Conservation (phyloP, 2,113 vertebrate genomes). For the Genyomyrus donnyi region DNA sequence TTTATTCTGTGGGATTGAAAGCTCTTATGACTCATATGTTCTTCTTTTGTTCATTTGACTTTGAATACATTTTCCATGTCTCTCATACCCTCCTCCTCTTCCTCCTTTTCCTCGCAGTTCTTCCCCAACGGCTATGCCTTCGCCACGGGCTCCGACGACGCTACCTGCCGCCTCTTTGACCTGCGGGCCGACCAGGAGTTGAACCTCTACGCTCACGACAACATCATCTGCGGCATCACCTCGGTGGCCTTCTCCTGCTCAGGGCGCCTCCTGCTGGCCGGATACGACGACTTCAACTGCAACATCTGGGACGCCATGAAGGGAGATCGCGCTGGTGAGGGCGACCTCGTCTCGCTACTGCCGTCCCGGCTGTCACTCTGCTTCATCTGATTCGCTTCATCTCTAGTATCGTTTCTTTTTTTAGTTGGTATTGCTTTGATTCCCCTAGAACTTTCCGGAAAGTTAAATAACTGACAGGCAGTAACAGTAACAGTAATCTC, state of each 20-base stretch:
- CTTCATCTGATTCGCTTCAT: not conserved
- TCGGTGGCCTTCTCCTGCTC: conserved; percentile 84
- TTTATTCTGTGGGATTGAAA: not conserved
- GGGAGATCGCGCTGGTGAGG: conserved; percentile 74
- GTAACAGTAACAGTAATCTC: not conserved
- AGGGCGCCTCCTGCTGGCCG: conserved; percentile 76
- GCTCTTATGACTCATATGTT: not conserved
- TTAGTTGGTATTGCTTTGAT: not conserved
- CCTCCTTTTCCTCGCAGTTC: conserved; percentile 51
- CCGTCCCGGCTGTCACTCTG: not conserved
- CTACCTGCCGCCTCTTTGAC: conserved; percentile 84
- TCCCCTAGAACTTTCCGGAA: not conserved
- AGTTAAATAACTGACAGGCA: not conserved
- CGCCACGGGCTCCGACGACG: conserved; percentile 80
- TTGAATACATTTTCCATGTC: not conserved
- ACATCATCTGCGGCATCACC: conserved; percentile 88
- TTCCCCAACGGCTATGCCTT: conserved; percentile 80
- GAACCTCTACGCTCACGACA: conserved; percentile 80
- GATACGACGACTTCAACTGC: conserved; percentile 86
- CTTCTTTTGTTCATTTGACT: not conserved
- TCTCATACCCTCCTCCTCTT: not conserved
- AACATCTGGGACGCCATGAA: conserved; percentile 93
- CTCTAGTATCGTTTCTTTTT: not conserved
- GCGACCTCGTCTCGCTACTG: too few relatives aligned
- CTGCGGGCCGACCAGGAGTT: conserved; percentile 83